Evolutionary conservation across 2,113 vertebrate species (phyloP).

Genomic region (Sebastes fasciatus): DNA sequence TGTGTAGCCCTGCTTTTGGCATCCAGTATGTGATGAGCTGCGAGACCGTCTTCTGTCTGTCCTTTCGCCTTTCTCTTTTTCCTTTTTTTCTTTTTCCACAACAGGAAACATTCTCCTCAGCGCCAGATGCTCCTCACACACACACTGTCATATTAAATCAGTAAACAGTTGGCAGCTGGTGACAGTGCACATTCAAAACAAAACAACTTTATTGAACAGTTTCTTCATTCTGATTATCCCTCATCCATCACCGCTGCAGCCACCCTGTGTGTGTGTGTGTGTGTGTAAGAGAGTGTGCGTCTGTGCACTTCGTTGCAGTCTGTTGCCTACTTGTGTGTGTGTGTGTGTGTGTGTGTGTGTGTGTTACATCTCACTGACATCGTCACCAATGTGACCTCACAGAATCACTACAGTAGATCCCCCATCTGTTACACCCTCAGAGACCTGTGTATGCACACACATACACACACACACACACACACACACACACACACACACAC

Average conservation of each 20-base stretch:
- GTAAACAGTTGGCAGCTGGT: constrained; percentile 63
- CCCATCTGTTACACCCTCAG: constrained; percentile 76
- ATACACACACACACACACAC: constrained; percentile 41
- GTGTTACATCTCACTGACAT: constrained; percentile 47
- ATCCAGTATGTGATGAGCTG: constrained; percentile 13
- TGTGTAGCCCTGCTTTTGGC: constrained; percentile 18
- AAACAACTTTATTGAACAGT: constrained; percentile 73
- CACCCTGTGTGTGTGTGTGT: not conserved
- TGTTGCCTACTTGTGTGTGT: constrained; percentile 23
- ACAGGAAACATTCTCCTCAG: constrained; percentile 54
- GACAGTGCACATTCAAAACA: constrained; percentile 62
- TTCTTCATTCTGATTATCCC: constrained; percentile 57
- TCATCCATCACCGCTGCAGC: constrained; percentile 64
- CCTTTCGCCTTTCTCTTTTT: not conserved
- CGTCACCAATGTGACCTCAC: constrained; percentile 76
- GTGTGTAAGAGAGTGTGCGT: not conserved
- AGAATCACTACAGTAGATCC: constrained; percentile 72
- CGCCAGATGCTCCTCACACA: constrained; percentile 65
- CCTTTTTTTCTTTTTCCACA: not conserved
- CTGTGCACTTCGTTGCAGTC: constrained; percentile 23
- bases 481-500: constrained; percentile 18
- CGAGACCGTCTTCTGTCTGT: constrained; percentile 14
- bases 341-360: constrained; percentile 10
- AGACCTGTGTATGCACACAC: constrained; percentile 44
- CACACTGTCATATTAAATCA: constrained; percentile 47